phyloP scores from a whole-genome alignment of 2,113 vertebrate genomes.

The Calypte anna region DNA sequence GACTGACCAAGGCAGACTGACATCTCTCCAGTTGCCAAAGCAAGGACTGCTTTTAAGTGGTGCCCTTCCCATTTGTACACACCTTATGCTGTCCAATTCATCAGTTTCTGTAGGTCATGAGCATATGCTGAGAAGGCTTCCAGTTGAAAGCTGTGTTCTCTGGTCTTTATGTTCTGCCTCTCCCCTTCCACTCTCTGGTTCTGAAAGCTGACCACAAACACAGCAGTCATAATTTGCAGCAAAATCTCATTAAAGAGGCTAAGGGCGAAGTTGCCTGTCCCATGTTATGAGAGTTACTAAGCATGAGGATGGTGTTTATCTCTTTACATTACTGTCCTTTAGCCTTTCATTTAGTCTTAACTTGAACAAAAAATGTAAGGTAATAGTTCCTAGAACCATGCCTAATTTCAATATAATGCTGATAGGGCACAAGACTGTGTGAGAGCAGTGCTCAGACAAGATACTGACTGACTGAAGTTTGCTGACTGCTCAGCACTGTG shows the following conservation, averaged over 20 bases:
- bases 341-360: neutral
- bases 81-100: neutral
- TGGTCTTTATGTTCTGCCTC: accelerated
- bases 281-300: neutral
- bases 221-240: neutral
- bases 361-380: neutral
- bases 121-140: neutral
- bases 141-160: accelerated
- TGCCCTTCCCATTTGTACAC: accelerated
- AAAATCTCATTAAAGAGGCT: neutral
- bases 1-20: neutral
- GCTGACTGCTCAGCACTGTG: neutral
- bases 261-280: neutral
- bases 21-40: neutral
- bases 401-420: neutral
- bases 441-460: neutral
- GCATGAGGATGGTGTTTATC: neutral
- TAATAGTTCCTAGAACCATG: neutral
- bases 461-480: neutral
- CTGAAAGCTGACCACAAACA: neutral
- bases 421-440: neutral
- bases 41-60: neutral
- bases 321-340: neutral
- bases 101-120: neutral
- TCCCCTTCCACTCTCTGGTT: neutral